These are phyloP conservation scores for Stegostoma tigrinum DNA, from an alignment of 2,113 vertebrate genomes.

Conservation along the genomic window DNA sequence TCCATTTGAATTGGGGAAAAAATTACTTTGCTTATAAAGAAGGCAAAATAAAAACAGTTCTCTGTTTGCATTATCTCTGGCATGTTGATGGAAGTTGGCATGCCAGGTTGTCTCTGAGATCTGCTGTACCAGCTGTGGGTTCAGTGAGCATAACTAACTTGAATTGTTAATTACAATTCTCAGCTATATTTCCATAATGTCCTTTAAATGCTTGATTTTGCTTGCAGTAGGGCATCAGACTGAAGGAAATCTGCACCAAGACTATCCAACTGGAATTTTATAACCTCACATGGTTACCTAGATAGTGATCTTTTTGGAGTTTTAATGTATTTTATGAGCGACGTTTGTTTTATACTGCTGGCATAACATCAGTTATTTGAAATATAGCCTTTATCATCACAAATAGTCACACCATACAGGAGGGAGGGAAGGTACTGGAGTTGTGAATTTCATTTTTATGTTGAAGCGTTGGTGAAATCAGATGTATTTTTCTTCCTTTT, in stretches of 20 bases:
- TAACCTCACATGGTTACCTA: neutral
- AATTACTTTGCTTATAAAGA: neutral
- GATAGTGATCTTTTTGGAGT: neutral
- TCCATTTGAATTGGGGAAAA: constrained; percentile 26
- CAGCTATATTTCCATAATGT: neutral
- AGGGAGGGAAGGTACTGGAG: neutral
- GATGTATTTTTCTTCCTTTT: neutral
- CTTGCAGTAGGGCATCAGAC: neutral
- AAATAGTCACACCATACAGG: neutral
- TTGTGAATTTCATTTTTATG: neutral
- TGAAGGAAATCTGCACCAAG: neutral
- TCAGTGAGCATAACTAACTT: neutral
- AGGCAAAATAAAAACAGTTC: constrained; percentile 23
- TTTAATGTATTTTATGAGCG: neutral
- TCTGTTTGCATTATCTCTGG: neutral
- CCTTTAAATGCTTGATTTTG: neutral
- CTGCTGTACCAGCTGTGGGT: neutral
- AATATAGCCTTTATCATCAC: neutral
- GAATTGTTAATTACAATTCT: constrained; percentile 9
- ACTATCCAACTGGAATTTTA: neutral
- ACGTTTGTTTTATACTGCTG: neutral
- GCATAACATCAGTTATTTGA: neutral
- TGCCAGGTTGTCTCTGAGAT: neutral
- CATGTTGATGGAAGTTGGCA: neutral
- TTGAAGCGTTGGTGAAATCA: neutral